Conservation (phyloP, 2,113 vertebrate species). For the Zeus faber region DNA sequence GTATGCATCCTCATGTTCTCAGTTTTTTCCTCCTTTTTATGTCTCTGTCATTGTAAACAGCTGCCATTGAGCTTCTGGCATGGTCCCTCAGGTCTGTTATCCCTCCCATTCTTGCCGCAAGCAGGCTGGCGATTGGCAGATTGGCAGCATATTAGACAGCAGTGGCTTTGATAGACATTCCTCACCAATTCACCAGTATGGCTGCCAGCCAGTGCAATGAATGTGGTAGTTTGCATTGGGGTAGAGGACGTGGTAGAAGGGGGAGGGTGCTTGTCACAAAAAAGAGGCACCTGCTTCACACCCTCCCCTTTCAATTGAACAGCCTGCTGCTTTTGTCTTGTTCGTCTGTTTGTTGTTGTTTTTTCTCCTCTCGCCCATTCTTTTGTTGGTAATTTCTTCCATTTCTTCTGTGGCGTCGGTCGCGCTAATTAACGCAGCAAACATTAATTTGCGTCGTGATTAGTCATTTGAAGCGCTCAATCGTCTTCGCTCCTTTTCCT, state of each 20-base stretch:
- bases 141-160: constrained; percentile 68
- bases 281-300: constrained; percentile 52
- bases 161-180: constrained; percentile 53
- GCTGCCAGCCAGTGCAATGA: constrained; percentile 58
- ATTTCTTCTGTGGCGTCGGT: constrained; percentile 48
- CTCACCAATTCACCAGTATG: constrained; percentile 34
- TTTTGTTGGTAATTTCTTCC: constrained; percentile 50
- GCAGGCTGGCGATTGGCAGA: constrained; percentile 66
- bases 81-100: constrained; percentile 66
- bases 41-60: constrained; percentile 75
- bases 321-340: constrained; percentile 56
- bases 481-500: constrained; percentile 50
- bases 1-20: constrained; percentile 71
- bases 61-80: constrained; percentile 71
- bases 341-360: constrained; percentile 46
- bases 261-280: constrained; percentile 58
- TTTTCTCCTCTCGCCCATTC: constrained; percentile 35
- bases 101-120: constrained; percentile 44
- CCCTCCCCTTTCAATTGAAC: constrained; percentile 49
- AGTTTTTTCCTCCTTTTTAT: constrained; percentile 54
- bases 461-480: constrained; percentile 52
- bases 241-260: constrained; percentile 41
- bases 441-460: constrained; percentile 68
- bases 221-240: constrained; percentile 47
- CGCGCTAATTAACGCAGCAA: constrained; percentile 65